Evolutionary conservation across 2,797 vertebrate genomes (phyloP).

Genomic region (Dromococcyx pavoninus): DNA sequence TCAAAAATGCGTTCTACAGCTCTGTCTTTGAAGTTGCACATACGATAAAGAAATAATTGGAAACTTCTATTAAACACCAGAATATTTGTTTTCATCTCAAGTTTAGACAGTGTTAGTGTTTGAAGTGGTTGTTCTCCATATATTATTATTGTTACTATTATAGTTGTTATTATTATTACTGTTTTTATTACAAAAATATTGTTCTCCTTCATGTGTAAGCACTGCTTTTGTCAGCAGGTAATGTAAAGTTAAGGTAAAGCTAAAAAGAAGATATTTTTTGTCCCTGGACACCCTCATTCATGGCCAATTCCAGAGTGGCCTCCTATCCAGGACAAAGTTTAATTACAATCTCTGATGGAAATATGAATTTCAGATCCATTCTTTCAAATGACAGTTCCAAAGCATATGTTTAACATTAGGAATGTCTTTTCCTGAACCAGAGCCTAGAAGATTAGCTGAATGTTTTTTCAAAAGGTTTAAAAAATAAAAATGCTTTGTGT

Average conservation of each 20-base stretch:
- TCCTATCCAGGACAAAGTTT: neutral
- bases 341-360: neutral
- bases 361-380: neutral
- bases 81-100: neutral
- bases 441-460: neutral
- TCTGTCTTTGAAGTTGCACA: neutral
- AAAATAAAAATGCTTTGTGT: neutral
- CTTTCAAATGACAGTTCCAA: neutral
- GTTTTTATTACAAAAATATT: too few relatives aligned
- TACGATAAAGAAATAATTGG: neutral
- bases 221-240: neutral
- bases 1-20: neutral
- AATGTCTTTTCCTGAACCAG: neutral
- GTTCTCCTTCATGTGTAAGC: neutral
- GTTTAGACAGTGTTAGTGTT: neutral
- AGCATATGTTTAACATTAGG: constrained; percentile 2
- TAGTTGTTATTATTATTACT: too few relatives aligned
- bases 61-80: neutral
- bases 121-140: neutral
- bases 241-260: neutral
- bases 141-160: too few relatives aligned
- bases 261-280: neutral
- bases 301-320: neutral
- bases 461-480: neutral
- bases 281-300: neutral